phyloP scores from a whole-genome alignment of 1,140 invertebrate genomes.

The Scaptomyza graminum region DNA sequence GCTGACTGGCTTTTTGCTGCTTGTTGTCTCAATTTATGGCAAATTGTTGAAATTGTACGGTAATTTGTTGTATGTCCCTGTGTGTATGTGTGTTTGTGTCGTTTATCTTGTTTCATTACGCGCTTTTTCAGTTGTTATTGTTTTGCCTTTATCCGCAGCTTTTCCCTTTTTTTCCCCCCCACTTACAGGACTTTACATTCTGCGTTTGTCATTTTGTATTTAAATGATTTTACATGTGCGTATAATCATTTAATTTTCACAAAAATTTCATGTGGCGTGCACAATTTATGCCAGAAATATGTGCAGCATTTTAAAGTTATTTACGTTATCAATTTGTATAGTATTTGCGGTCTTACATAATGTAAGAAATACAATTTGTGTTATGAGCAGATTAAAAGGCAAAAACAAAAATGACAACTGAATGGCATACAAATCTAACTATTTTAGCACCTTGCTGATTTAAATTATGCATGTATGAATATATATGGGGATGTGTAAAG shows the following conservation, averaged over 20 bases:
- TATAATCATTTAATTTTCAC: constrained; percentile 70
- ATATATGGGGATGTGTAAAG: too few species aligned
- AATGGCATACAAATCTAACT: constrained; percentile 1
- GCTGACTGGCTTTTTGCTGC: constrained; percentile 69
- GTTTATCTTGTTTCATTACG: constrained; percentile 49
- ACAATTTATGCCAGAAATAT: constrained; percentile 74
- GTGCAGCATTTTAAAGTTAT: constrained; percentile 66
- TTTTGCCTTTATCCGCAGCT: constrained; percentile 32
- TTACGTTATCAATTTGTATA: constrained; percentile 31
- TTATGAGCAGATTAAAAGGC: constrained; percentile 21
- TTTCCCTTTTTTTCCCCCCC: constrained; percentile 18
- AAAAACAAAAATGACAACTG: constrained; percentile 1
- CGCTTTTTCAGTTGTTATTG: constrained; percentile 57
- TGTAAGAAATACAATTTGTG: constrained; percentile 25
- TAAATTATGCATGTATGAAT: neutral
- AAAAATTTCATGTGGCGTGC: constrained; percentile 60
- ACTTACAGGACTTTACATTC: constrained; percentile 28
- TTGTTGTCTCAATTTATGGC: constrained; percentile 82
- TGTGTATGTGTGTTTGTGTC: constrained; percentile 35
- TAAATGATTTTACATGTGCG: constrained; percentile 69
- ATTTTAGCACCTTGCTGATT: neutral
- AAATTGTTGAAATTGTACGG: constrained; percentile 79
- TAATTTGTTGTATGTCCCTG: constrained; percentile 57
- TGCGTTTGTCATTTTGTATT: constrained; percentile 57
- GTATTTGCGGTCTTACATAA: constrained; percentile 28